Percentiles rank a stretch among this genome's conserved stretches.
Evolutionary conservation across 2,888 invertebrate genomes (phyloP).

Genomic region (Mesopsocus fuscifrons): DNA sequence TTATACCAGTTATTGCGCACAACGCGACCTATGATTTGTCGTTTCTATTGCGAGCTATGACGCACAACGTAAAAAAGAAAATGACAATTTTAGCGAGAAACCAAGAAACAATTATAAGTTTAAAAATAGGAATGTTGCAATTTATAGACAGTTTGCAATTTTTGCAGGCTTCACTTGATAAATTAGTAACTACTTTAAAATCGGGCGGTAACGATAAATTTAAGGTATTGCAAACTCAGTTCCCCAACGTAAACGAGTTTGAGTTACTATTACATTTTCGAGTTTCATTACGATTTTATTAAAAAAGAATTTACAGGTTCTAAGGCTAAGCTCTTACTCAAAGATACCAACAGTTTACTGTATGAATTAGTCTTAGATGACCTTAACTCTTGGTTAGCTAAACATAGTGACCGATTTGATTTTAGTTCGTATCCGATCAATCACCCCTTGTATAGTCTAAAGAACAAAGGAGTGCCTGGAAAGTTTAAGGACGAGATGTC

Average conservation of each 20-base stretch:
- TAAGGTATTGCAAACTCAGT: neutral
- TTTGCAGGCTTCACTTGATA: neutral
- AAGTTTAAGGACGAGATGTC: conserved; percentile 18
- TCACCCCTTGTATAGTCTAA: conserved; percentile 9
- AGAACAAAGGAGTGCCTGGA: conserved; percentile 16
- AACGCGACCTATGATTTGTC: too few species aligned
- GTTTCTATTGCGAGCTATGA: too few species aligned
- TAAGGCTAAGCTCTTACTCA: conserved; percentile 15
- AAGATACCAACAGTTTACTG: conserved; percentile 19
- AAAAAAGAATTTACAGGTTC: neutral
- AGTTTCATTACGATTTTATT: neutral
- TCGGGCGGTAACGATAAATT: neutral
- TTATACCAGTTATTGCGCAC: too few species aligned
- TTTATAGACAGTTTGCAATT: too few species aligned
- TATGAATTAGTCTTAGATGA: conserved; percentile 13
- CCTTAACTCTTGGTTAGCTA: conserved; percentile 11
- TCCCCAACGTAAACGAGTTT: neutral
- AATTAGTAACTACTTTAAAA: neutral
- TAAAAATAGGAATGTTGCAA: too few species aligned
- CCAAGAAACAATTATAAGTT: too few species aligned
- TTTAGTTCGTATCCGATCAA: conserved; percentile 12
- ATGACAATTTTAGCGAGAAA: too few species aligned
- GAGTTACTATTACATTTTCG: neutral
- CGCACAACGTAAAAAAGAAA: too few species aligned
- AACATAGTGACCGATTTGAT: conserved; percentile 12